These are phyloP conservation scores for Dasyurus viverrinus DNA, from an alignment of 2,113 vertebrate genomes.

Conservation along the genomic window DNA sequence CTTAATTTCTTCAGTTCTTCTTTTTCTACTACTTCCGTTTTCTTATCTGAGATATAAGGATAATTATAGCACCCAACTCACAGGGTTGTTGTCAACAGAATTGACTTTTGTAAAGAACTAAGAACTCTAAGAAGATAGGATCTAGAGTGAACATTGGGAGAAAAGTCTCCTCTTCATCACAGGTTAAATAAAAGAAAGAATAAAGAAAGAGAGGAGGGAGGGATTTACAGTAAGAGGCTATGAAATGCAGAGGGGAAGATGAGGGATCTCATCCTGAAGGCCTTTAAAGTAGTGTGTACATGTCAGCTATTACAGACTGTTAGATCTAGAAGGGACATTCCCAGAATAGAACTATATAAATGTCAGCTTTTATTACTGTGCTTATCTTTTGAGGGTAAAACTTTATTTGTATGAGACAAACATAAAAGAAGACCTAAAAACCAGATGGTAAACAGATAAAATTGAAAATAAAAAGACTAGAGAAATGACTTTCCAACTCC, in stretches of 20 bases:
- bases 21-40: no score
- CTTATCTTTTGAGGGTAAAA: neutral
- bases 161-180: neutral
- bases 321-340: neutral
- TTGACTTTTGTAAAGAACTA: no score
- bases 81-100: no score
- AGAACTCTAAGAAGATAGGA: neutral
- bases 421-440: neutral
- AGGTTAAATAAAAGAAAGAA: neutral
- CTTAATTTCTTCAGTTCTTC: no score
- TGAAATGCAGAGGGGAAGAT: neutral
- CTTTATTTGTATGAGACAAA: neutral
- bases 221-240: neutral
- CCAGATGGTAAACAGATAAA: neutral
- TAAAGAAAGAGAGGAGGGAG: neutral
- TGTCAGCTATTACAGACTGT: neutral
- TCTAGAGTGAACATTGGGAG: neutral
- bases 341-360: neutral
- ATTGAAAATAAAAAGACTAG: neutral
- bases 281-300: neutral
- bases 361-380: neutral
- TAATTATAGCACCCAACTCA: no score
- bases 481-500: neutral
- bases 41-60: no score
- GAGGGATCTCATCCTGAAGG: neutral